Base-by-base conservation (phyloP, 92 coral and sea anemone genomes). In the Isaurus tuberculatus region DNA sequence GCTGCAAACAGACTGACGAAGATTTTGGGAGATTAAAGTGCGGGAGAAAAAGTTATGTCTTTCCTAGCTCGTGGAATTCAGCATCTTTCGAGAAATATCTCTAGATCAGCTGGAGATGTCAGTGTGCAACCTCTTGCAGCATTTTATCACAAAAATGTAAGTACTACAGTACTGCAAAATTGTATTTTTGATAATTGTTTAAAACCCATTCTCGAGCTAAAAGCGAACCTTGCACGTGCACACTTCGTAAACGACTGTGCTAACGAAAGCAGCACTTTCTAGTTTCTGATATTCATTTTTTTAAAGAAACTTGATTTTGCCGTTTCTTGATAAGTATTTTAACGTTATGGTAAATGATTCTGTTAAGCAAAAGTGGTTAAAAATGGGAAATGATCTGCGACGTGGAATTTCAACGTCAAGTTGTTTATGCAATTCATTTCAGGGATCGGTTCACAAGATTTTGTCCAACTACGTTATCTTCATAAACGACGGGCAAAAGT, bases 61-160 rank as follows among this genome's bases (percentile, higher is more conserved):
- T 68, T 81, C 14, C 8, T 88, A 17, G 82, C 92, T 25, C 87
- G 90, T 43, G 36, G 85, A 36, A 27, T 81, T 15, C 61, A 77
- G 63, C 66, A 58, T 88, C 74, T 74, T 28, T 84, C 89, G 2
- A 70, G 70, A 82, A 88, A 66, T 11, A 42, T 79, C 22, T 84
- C 86, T 7, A 67, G 71, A 72, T 74, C 86, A 26, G 67, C 91
- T 55, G 53, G 72, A 61, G 68, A 42, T 36, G 15, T 72, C 44
- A 88, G 81, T 78, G 60, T 79, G 31, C 84, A 75, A 72, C 33
- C 80, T 36, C 81, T 86, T 22, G 88, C 89, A 27, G 90, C 92
- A 33, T 80, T 33, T 7, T 92, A 92, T 70, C 94, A 90, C 89
- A 92, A 90, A 71, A 92, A 90, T 58, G 96, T 92, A 73, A 90